Conservation (phyloP, 2,888 invertebrate genomes). For the Ennomos quercinarius region DNA sequence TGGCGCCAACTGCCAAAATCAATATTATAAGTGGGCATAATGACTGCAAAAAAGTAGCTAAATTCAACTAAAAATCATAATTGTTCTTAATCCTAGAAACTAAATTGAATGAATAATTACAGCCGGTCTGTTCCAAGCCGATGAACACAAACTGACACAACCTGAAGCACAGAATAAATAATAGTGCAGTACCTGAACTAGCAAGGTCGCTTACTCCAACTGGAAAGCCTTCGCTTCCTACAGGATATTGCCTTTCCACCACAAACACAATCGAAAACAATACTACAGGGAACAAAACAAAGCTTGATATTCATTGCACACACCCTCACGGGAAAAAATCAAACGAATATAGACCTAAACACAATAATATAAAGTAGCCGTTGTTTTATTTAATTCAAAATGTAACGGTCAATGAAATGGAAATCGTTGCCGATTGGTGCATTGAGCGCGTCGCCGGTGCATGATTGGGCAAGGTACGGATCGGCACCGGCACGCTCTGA, state of each 20-base stretch:
- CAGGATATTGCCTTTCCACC: slow-evolving; percentile 9
- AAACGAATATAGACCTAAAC: neutral
- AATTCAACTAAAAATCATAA: neutral
- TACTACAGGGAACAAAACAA: neutral
- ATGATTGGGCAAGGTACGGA: slow-evolving; percentile 54
- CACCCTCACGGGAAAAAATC: neutral
- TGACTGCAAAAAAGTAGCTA: neutral
- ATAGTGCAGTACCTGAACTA: neutral
- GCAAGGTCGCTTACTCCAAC: slow-evolving; percentile 1
- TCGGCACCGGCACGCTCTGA: slow-evolving; percentile 63
- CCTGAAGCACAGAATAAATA: neutral
- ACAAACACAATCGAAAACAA: neutral
- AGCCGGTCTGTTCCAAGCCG: neutral
- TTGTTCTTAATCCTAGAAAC: neutral
- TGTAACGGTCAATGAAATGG: slow-evolving; percentile 24
- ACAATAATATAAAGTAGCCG: neutral
- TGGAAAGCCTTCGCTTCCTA: slow-evolving; percentile 12
- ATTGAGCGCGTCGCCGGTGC: slow-evolving; percentile 24
- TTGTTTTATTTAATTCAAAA: slow-evolving; percentile 10
- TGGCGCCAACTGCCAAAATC: no score
- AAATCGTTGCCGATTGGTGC: slow-evolving; percentile 28
- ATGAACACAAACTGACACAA: slow-evolving; percentile 10
- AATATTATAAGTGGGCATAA: no score
- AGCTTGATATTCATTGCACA: neutral
- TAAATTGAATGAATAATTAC: slow-evolving; percentile 1